A percentile compares a stretch with the other conserved stretches of the same genome.
Evolutionary conservation across 2,113 vertebrate genomes (phyloP).

Genomic region (Thunnus maccoyii): DNA sequence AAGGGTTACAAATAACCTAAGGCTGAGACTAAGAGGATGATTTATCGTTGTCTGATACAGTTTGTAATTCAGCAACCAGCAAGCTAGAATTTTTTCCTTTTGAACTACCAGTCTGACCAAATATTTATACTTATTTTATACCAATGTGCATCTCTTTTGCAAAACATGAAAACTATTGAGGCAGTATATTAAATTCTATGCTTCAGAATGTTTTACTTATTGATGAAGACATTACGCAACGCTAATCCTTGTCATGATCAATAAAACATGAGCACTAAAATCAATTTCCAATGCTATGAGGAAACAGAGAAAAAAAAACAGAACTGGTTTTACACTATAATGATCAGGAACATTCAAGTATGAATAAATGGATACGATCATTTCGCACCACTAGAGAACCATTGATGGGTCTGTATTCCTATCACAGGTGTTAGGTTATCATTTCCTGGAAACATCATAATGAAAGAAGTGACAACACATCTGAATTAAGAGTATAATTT

Average conservation of each 20-base stretch:
- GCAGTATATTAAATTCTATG: neutral
- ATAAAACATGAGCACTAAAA: constrained; percentile 40
- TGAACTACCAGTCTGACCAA: neutral
- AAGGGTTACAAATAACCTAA: constrained; percentile 6
- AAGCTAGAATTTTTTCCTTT: neutral
- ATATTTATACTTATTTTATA: neutral
- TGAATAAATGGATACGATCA: neutral
- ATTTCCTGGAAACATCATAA: neutral
- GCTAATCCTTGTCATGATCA: neutral
- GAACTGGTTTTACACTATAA: neutral
- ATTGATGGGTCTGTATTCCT: neutral
- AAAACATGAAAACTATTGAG: neutral
- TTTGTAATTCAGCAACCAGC: neutral
- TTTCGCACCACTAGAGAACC: neutral
- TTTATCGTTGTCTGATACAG: neutral
- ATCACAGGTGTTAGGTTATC: neutral
- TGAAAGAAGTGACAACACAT: neutral
- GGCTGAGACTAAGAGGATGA: neutral
- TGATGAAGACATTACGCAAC: constrained; percentile 30
- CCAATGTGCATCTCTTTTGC: neutral
- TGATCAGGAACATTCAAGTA: neutral
- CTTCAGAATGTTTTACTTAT: constrained; percentile 30
- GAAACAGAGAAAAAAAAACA: neutral
- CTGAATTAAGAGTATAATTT: neutral
- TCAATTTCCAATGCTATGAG: neutral